These are phyloP conservation scores for Temnothorax nylanderi DNA, from an alignment of 1,140 invertebrate genomes.

Conservation along the genomic window DNA sequence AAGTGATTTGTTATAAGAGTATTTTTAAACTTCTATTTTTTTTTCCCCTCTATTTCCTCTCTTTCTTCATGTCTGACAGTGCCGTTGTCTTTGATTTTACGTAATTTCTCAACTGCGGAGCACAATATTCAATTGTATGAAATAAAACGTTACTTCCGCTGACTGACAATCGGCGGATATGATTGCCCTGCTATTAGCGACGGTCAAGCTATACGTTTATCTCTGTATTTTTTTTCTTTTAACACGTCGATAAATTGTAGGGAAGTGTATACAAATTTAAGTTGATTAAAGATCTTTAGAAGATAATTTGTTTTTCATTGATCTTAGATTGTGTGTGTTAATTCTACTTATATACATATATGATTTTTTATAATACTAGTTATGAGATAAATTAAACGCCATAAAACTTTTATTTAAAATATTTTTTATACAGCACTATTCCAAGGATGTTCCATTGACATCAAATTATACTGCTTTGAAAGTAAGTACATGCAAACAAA, in stretches of 20 bases:
- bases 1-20: conserved; percentile 38
- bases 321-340: background rate
- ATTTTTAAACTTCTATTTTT: background rate
- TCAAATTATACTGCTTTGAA: background rate
- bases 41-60: conserved; percentile 1
- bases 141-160: conserved; percentile 56
- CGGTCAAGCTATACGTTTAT: background rate
- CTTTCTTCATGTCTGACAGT: background rate
- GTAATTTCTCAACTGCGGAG: conserved; percentile 44
- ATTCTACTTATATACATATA: background rate
- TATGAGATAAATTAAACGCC: background rate
- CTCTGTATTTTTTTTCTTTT: background rate
- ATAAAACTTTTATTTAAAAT: background rate
- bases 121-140: background rate
- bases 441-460: background rate
- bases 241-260: background rate
- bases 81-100: conserved; percentile 43
- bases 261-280: background rate
- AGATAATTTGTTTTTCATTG: background rate
- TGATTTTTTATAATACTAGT: background rate
- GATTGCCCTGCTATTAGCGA: background rate
- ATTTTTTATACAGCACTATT: background rate
- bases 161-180: conserved; percentile 1
- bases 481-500: background rate
- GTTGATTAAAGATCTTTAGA: background rate